A percentile compares a stretch with the other conserved stretches of the same genome.
phyloP scores from a whole-genome alignment of 2,113 vertebrate species.

The Cygnus atratus region DNA sequence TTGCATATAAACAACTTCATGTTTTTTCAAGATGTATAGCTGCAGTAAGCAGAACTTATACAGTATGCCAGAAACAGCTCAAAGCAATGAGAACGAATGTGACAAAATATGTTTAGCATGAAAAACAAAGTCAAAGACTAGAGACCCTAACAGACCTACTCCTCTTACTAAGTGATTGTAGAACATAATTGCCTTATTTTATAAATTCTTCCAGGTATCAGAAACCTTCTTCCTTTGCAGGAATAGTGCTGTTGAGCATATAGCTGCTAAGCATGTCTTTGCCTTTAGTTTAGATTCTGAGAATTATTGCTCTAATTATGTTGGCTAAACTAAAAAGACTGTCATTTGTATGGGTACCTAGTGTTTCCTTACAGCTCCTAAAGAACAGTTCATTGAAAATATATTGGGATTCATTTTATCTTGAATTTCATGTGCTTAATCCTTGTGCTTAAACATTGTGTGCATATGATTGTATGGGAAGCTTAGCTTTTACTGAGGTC shows the following conservation, averaged over 20 bases:
- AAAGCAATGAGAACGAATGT: background rate
- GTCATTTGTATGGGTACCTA: background rate
- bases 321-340: background rate
- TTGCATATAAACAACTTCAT: background rate
- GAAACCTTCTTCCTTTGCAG: background rate
- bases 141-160: background rate
- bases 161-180: background rate
- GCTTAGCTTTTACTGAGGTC: background rate
- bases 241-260: background rate
- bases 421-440: background rate
- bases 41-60: slow-evolving; percentile 18
- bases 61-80: background rate
- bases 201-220: background rate
- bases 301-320: background rate
- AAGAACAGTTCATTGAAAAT: background rate
- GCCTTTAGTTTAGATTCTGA: background rate
- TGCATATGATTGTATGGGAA: background rate
- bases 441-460: no score
- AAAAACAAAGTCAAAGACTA: slow-evolving; percentile 2
- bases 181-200: background rate
- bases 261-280: background rate
- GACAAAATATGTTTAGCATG: background rate
- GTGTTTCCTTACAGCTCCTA: background rate
- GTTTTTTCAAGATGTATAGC: slow-evolving; percentile 24
- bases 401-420: background rate